These are phyloP conservation scores for Nematopogon swammerdamellus DNA, from an alignment of 2,888 invertebrate genomes.

Conservation along the genomic window DNA sequence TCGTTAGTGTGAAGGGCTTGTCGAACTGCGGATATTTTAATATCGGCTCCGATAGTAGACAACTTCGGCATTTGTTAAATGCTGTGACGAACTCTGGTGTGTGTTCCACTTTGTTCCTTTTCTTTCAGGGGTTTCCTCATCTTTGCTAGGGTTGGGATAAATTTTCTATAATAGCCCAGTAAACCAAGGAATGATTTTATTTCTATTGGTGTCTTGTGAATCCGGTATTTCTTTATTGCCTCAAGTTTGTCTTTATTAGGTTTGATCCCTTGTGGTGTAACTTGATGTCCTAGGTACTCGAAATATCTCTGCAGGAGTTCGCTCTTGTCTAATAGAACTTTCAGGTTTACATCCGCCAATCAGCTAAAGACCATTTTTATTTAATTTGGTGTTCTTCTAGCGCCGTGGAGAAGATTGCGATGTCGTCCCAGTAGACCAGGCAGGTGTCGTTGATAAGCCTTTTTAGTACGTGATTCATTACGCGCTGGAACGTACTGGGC, in stretches of 20 bases:
- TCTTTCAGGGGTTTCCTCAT: slow-evolving; percentile 4
- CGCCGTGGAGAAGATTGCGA: slow-evolving; percentile 8
- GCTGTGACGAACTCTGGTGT: background rate
- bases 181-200: slow-evolving; percentile 7
- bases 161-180: slow-evolving; percentile 11
- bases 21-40: slow-evolving; percentile 2
- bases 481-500: slow-evolving; percentile 13
- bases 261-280: background rate
- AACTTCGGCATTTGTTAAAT: background rate
- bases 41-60: background rate
- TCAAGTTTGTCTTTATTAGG: slow-evolving; percentile 1
- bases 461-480: slow-evolving; percentile 11
- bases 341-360: slow-evolving; percentile 1
- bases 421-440: slow-evolving; percentile 13
- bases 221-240: background rate
- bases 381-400: slow-evolving; percentile 6
- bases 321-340: background rate
- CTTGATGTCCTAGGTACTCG: background rate
- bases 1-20: background rate
- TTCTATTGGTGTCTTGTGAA: background rate
- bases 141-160: slow-evolving; percentile 1
- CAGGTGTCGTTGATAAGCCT: slow-evolving; percentile 6
- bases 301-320: background rate
- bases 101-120: background rate
- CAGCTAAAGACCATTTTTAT: slow-evolving; percentile 3